phyloP scores from a whole-genome alignment of 2,888 invertebrate genomes.

The Helicoverpa assulta region DNA sequence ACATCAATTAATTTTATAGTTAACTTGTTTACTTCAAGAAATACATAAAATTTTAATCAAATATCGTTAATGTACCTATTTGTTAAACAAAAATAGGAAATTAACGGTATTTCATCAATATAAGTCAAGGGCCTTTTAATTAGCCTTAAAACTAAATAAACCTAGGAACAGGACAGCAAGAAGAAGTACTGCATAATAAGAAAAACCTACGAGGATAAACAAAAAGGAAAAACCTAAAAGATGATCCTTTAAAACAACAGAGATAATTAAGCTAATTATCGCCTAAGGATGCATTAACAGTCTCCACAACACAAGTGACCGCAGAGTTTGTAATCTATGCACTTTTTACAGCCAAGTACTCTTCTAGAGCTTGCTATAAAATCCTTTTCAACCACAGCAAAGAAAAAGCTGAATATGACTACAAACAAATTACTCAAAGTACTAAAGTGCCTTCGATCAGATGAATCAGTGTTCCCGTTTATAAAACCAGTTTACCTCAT shows the following conservation, averaged over 20 bases:
- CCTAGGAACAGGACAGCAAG: too few species aligned
- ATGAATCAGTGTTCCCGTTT: slow-evolving; percentile 56
- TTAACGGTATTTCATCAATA: too few species aligned
- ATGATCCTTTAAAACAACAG: too few species aligned
- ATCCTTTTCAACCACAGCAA: background rate
- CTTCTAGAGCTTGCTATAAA: background rate
- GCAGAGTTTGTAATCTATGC: background rate
- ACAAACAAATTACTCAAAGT: slow-evolving; percentile 12
- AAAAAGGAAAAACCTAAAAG: too few species aligned
- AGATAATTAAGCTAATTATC: background rate
- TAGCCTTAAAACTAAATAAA: too few species aligned
- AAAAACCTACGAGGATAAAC: too few species aligned
- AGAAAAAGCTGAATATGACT: slow-evolving; percentile 11
- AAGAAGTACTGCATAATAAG: too few species aligned
- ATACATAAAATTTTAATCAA: background rate
- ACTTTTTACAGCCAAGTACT: background rate
- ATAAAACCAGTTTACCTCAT: slow-evolving; percentile 65
- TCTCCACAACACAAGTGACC: background rate
- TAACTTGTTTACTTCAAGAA: slow-evolving; percentile 27
- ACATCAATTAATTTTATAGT: slow-evolving; percentile 26
- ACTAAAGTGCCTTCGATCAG: slow-evolving; percentile 30
- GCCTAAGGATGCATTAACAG: background rate
- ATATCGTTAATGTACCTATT: background rate
- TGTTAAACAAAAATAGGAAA: too few species aligned
- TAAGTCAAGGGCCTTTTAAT: too few species aligned